phyloP scores from a whole-genome alignment of 2,113 vertebrate species.

The Micronycteris hirsuta region DNA sequence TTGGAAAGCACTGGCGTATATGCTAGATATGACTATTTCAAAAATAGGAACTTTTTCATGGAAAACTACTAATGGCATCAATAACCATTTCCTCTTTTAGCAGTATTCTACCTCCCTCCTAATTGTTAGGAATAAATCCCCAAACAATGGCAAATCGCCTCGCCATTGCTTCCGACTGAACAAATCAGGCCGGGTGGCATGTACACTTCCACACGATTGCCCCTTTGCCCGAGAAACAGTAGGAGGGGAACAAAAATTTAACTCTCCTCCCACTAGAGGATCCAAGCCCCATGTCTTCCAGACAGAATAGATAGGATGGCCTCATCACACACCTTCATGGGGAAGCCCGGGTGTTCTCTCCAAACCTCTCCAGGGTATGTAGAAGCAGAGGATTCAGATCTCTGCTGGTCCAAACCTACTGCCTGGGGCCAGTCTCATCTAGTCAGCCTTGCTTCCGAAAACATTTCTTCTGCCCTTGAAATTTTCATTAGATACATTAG shows the following conservation, averaged over 20 bases:
- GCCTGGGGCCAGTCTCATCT: neutral
- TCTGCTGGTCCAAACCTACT: neutral
- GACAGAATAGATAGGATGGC: neutral
- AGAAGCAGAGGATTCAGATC: no score
- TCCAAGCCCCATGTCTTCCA: neutral
- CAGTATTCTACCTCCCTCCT: neutral
- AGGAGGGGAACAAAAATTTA: neutral
- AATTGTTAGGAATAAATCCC: neutral
- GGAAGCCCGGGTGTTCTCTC: rapidly evolving
- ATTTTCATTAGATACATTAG: neutral
- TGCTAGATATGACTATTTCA: neutral
- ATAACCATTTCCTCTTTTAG: neutral
- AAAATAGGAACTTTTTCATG: neutral
- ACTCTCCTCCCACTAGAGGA: neutral
- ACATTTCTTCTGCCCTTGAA: neutral
- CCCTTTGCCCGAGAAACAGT: neutral
- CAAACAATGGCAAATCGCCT: neutral
- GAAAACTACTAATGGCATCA: neutral
- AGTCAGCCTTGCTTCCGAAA: neutral
- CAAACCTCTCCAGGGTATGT: neutral
- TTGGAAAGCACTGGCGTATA: neutral
- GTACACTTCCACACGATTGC: neutral
- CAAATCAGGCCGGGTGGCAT: neutral
- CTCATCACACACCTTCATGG: neutral
- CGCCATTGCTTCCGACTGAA: neutral